Percentiles rank a stretch among this genome's conserved stretches.
phyloP scores from a whole-genome alignment of 2,888 invertebrate species.

The Unio delphinus region DNA sequence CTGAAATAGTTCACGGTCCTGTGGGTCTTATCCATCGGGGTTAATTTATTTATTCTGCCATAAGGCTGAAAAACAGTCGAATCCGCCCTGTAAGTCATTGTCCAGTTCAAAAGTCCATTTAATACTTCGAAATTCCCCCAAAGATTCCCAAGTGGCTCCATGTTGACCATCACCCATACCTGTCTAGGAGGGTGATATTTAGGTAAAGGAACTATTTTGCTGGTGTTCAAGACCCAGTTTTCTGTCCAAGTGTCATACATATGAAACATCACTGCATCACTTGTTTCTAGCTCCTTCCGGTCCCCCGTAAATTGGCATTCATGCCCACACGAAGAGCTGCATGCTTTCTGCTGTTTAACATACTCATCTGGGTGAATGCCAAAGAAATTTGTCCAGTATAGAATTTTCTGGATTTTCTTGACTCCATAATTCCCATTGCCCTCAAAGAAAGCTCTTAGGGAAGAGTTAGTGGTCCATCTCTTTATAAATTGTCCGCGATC shows the following conservation, averaged over 20 bases:
- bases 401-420: too few relatives aligned
- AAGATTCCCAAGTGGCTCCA: constrained; percentile 50
- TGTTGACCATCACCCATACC: constrained; percentile 50
- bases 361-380: too few relatives aligned
- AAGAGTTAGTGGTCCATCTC: too few relatives aligned
- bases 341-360: too few relatives aligned
- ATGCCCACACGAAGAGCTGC: too few relatives aligned
- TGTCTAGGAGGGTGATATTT: constrained; percentile 36
- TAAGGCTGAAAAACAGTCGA: constrained; percentile 47
- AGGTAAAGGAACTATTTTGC: constrained; percentile 22
- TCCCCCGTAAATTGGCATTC: constrained; percentile 8
- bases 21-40: constrained; percentile 8
- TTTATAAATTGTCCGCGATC: too few relatives aligned
- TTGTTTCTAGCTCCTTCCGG: constrained; percentile 8
- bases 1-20: constrained; percentile 10
- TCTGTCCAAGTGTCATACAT: constrained; percentile 13
- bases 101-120: constrained; percentile 53
- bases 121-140: constrained; percentile 33
- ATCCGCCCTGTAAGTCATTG: constrained; percentile 48
- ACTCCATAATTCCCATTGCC: too few relatives aligned
- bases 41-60: constrained; percentile 26
- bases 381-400: too few relatives aligned
- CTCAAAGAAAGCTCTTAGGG: too few relatives aligned
- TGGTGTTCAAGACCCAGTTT: too few relatives aligned
- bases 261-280: constrained; percentile 20